Evolutionary conservation across 2,797 vertebrate genomes (phyloP), one percentile per base, ranked within the genome.

Genomic region (Xerus rutilus): DNA sequence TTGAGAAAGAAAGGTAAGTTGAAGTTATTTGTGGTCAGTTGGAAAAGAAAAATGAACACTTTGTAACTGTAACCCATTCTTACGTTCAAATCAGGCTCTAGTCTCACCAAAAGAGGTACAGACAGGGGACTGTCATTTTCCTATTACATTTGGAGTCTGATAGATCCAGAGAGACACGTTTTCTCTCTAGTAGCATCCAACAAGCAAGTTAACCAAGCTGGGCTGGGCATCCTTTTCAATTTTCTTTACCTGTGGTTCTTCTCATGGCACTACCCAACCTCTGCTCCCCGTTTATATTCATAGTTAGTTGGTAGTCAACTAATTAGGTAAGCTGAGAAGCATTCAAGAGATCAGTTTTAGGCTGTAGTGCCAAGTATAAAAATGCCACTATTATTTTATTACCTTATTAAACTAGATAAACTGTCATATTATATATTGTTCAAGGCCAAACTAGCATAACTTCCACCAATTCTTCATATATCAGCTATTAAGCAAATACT

Each of bases 391-490:
- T 64, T 54, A 57, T 52, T 84, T 79, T 43, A 78, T 89, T 39
- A n/a, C 18, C 35, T 78, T 77, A 86, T 88, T 69, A 76, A 88
- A 59, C 13, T 45, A 96, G 47, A 78, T 79, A 73, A 92, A 45
- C 30, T 62, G n/a, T 70, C 21, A 4, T 79, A 82, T 67, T 74
- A 81, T 47, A 15, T 67, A 64, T 15, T 87, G 39, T 18, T 14
- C 43, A 52, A 35, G 21, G 70, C 30, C 65, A 93, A 65, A 35
- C 7, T 76, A 73, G 32, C 57, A 91, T 47, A 21, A 32, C 17
- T 85, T 32, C 45, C 20, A 74, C 81, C 52, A 49, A 49, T 15
- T 89, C 12, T 76, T 59, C 43, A 23, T 82, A 39, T 69, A 76
- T 89, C 62, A 95, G 32, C 32, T 54, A 69, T 67, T 81, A 70